Percentiles rank a stretch among this genome's conserved stretches.
Conservation (phyloP, 2,113 vertebrate species). For the Lates calcarifer region DNA sequence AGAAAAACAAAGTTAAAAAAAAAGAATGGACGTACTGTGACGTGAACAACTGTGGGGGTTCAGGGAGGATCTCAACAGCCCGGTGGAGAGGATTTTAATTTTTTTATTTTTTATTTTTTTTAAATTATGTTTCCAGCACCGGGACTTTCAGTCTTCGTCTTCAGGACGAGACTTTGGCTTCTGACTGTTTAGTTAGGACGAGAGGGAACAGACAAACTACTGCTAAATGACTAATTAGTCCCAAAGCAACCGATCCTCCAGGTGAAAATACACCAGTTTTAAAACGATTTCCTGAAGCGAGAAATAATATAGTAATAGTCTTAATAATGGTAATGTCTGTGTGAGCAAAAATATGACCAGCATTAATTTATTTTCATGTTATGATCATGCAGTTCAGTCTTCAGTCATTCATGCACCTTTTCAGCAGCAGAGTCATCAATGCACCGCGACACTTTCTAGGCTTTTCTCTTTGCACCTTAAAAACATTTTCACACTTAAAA, state of each 20-base stretch:
- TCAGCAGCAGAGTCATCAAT: background rate
- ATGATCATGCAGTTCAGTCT: slow-evolving; percentile 63
- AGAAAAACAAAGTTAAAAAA: slow-evolving; percentile 6
- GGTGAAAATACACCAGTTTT: background rate
- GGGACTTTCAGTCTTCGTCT: background rate
- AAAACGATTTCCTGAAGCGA: background rate
- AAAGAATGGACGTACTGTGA: slow-evolving; percentile 16
- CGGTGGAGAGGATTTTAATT: slow-evolving; percentile 39
- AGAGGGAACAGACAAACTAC: slow-evolving; percentile 5
- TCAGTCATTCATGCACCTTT: slow-evolving; percentile 48
- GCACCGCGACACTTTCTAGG: too few relatives aligned
- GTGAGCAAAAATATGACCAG: slow-evolving; percentile 35
- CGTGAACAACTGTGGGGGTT: slow-evolving; percentile 13
- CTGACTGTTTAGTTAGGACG: background rate
- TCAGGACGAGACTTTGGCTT: slow-evolving; percentile 53
- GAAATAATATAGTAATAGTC: too few relatives aligned
- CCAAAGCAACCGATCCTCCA: background rate
- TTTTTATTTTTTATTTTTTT: background rate
- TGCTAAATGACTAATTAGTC: slow-evolving; percentile 17
- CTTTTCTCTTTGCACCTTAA: background rate
- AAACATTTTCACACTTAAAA: slow-evolving; percentile 27
- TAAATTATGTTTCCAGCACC: background rate
- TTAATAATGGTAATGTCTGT: slow-evolving; percentile 7
- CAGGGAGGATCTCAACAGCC: slow-evolving; percentile 34
- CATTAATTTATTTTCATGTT: slow-evolving; percentile 45